Evolutionary conservation across 2,113 vertebrate species (phyloP).

Genomic region (Pardalotus punctatus): DNA sequence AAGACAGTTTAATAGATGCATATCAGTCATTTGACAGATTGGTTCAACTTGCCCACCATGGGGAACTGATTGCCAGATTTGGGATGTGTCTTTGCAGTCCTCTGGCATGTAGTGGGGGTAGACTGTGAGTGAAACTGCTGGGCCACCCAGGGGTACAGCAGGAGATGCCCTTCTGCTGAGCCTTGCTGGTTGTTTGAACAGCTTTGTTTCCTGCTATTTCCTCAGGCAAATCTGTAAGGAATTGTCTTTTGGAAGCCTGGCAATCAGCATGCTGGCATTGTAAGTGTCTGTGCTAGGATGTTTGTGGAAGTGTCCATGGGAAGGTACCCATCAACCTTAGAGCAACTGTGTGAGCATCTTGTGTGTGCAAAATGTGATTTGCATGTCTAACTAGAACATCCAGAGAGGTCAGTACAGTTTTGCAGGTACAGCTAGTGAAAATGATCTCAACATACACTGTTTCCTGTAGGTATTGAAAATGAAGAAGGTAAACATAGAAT

Average conservation of each 20-base stretch:
- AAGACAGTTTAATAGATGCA: conserved; percentile 9
- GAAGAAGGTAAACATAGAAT: neutral
- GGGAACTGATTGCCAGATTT: neutral
- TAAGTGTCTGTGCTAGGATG: neutral
- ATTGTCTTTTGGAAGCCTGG: neutral
- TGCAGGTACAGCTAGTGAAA: neutral
- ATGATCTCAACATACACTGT: neutral
- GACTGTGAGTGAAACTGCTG: neutral
- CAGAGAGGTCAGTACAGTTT: neutral
- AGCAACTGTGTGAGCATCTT: neutral
- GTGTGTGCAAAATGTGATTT: neutral
- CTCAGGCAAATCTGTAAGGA: neutral
- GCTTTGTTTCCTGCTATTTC: neutral
- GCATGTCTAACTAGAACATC: neutral
- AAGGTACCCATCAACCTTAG: neutral
- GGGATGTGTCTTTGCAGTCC: neutral
- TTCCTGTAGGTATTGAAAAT: neutral
- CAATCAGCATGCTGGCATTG: neutral
- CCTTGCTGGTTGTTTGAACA: neutral
- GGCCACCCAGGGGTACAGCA: neutral
- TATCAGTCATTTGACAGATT: conserved; percentile 1
- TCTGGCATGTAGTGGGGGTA: neutral
- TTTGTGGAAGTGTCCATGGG: neutral
- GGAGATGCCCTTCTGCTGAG: neutral
- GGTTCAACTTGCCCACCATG: neutral